phyloP scores from a whole-genome alignment of 35 echinoderm and acorn worm genomes.

The Patiria miniata region DNA sequence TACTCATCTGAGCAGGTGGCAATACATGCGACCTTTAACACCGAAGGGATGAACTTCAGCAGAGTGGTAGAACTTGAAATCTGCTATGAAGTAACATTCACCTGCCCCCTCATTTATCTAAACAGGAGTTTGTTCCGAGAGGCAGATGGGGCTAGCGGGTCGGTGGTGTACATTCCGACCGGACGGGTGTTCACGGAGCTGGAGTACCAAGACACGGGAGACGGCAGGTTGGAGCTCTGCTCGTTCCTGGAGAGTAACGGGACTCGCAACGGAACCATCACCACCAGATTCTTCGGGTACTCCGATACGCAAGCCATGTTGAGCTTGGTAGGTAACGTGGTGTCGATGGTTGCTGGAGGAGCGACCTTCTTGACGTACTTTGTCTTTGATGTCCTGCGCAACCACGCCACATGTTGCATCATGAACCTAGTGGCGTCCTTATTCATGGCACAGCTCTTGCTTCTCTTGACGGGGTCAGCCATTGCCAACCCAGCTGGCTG shows the following conservation, averaged over 20 bases:
- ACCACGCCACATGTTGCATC: slow-evolving; percentile 3
- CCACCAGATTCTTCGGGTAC: not conserved
- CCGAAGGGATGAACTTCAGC: not conserved
- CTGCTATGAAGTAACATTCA: not conserved
- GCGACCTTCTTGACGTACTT: slow-evolving; percentile 1
- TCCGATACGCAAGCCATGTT: not conserved
- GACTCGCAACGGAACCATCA: slow-evolving; percentile 8
- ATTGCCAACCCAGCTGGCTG: slow-evolving; percentile 6
- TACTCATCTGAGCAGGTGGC: too few relatives aligned
- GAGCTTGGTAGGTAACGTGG: slow-evolving; percentile 2
- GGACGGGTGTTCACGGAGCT: not conserved
- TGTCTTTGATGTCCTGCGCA: slow-evolving; percentile 6
- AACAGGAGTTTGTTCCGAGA: slow-evolving; percentile 4
- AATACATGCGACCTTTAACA: too few relatives aligned
- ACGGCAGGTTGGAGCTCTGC: slow-evolving; percentile 14
- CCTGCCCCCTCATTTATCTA: slow-evolving; percentile 9
- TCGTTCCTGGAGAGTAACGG: slow-evolving; percentile 34
- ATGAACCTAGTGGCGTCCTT: slow-evolving; percentile 32
- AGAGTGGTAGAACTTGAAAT: not conserved
- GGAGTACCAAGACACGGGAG: not conserved
- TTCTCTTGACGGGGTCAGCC: not conserved
- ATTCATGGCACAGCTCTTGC: slow-evolving; percentile 15
- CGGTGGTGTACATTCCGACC: not conserved
- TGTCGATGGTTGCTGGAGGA: slow-evolving; percentile 8
- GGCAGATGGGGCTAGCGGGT: not conserved